Percentiles rank a stretch among this genome's conserved stretches.
phyloP scores from a whole-genome alignment of 2,888 invertebrate genomes.

The Clistopyga incitator region DNA sequence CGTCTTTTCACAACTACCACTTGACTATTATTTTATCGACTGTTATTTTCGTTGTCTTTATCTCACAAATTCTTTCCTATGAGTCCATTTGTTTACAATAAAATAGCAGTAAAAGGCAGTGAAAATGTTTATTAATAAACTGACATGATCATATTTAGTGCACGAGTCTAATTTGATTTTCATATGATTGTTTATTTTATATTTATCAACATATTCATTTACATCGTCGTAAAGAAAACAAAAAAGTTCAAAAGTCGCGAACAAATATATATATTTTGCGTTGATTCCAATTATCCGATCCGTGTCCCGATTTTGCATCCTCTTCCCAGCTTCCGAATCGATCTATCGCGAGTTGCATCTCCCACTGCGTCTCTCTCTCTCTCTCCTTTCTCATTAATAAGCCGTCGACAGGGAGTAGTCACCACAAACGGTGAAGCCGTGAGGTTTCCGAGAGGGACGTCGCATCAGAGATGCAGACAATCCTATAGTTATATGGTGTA shows the following conservation, averaged over 20 bases:
- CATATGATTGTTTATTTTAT: no score
- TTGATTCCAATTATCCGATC: constrained; percentile 40
- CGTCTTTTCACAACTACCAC: constrained; percentile 41
- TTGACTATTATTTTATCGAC: constrained; percentile 68
- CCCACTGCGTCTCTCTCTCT: constrained; percentile 9
- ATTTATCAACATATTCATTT: no score
- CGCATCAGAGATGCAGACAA: constrained; percentile 39
- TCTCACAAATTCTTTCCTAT: constrained; percentile 75
- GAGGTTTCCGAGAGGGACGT: constrained; percentile 27
- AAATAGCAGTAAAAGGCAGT: no score
- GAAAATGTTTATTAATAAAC: no score
- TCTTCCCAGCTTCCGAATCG: constrained; percentile 53
- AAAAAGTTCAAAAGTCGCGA: no score
- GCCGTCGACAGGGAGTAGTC: constrained; percentile 64
- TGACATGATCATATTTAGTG: no score
- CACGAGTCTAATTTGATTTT: no score
- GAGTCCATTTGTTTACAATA: background rate
- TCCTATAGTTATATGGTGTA: constrained; percentile 1
- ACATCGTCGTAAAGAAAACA: no score
- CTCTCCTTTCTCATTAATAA: constrained; percentile 67
- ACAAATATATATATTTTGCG: background rate
- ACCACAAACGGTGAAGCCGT: constrained; percentile 48
- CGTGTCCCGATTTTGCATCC: constrained; percentile 5
- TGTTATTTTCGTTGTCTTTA: no score
- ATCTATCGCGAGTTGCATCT: constrained; percentile 35